Base-by-base conservation (phyloP, 2,888 invertebrate genomes). In the Zygothrica quintamaculata region DNA sequence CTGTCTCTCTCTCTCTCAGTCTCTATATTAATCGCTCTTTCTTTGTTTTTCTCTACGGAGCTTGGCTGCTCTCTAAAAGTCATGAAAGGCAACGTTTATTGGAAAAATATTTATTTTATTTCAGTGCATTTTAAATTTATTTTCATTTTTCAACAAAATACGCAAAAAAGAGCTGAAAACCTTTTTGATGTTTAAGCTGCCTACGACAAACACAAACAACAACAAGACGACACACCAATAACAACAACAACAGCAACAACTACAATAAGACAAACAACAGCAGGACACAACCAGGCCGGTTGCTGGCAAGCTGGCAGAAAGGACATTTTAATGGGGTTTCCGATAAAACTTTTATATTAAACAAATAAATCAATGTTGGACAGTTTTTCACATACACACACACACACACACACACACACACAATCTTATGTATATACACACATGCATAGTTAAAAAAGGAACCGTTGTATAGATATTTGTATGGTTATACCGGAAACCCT, bases 341-440 rank as follows among this genome's bases (percentile, higher is more conserved):
- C 84, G 89, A 88, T 88, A 88, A 88, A 85, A 86, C 77, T 85
- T 88, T 82, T 80, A 88, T 88, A 86, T 88, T 88, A 84, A 87
- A 75, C 75, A 79, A 84, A 88, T 88, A 89, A 88, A 89, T 89
- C 89, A 87, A 76, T 74, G 79, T 79, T 74, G 77, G 88, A 82
- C 85, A 88, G 76, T 82, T 74, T 74, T 75, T 74, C 73, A 84
- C 74, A 79, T 68, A 78, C 61, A 68, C 65, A 68, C 65, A 73
- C 52, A 56, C 61, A 59, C 58, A 62, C 61, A 65, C 52, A 52
- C 13, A 34, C 33, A 51, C 31, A 34, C 42, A 60, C n/a, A n/a
- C n/a, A n/a, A n/a, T n/a, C n/a, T n/a, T n/a, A n/a, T n/a, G n/a
- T n/a, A n/a, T n/a, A n/a, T 22, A 33, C 25, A 51, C 57, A 55